Evolutionary conservation across 92 coral and sea anemone species (phyloP), one percentile per base, ranked within the genome.

Genomic region (Diadumene lineata): DNA sequence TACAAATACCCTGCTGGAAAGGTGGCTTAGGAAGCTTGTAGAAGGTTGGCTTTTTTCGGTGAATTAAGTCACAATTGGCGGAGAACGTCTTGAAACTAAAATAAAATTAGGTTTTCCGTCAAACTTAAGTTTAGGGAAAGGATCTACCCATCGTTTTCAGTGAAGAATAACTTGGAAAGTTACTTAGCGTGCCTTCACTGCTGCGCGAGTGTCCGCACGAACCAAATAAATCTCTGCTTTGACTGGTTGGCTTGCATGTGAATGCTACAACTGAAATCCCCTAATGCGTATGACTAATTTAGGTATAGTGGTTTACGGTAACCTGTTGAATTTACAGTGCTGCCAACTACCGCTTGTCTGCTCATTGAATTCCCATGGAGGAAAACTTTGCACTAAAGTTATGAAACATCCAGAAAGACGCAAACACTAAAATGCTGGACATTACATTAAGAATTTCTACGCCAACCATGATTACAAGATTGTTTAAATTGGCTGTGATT

Each of bases 241-340:
- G 7, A 38, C 13, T 38, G 48, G 13, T 38, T 4, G 48, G n/a
- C n/a, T n/a, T n/a, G n/a, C n/a, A n/a, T n/a, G n/a, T 13, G 6
- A 38, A 13, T 38, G 48, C 48, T 13, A 38, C 6, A 38, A 4
- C 6, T 38, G 48, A 38, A 13, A 38, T 13, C 6, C 48, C 48
- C 48, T 38, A 38, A 4, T 38, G 48, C 13, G 48, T 13, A 38
- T 38, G 48, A 38, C 48, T 38, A 38, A 38, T 38, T 28, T 62
- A 21, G 38, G 68, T 62, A 19, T 17, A 28, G n/a, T n/a, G n/a
- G n/a, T n/a, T n/a, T n/a, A n/a, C n/a, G 3, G 43, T 10, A 31
- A 62, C 68, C 68, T 27, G 68, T 62, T 62, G 68, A 62, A 26
- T 38, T 4, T 62, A 13, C 68, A 30, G 1, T 11, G 64, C 26